These are phyloP conservation scores for Brachyistius frenatus DNA, from an alignment of 2,113 vertebrate species.

Conservation along the genomic window DNA sequence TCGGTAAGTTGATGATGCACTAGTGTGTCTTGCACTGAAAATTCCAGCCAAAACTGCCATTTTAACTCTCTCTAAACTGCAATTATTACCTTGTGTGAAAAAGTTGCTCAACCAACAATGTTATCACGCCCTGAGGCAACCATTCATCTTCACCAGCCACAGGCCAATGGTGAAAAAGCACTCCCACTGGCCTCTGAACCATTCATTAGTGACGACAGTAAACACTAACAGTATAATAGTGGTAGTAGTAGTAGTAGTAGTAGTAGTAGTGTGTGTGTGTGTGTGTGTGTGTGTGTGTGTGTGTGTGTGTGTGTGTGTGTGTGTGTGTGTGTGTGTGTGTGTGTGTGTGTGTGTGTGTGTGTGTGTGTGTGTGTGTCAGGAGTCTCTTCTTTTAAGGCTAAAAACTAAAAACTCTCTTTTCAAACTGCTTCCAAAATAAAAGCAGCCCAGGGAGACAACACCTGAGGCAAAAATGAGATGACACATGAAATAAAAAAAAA, in stretches of 20 bases:
- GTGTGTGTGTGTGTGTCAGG: not conserved
- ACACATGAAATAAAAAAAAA: conserved; percentile 14
- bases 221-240: not conserved
- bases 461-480: not conserved
- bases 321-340: not conserved
- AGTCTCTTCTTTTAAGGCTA: not conserved
- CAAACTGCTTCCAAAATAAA: conserved; percentile 16
- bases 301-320: not conserved
- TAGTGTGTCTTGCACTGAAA: too few species aligned
- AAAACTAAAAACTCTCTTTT: conserved; percentile 10
- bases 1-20: not conserved
- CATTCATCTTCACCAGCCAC: conserved; percentile 10
- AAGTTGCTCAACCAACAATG: not conserved
- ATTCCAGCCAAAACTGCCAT: not conserved
- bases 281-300: not conserved
- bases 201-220: conserved; percentile 25
- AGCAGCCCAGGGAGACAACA: conserved; percentile 13
- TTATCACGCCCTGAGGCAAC: conserved; percentile 1
- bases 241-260: not conserved
- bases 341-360: not conserved
- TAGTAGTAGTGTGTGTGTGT: conserved; percentile 13
- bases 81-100: not conserved
- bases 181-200: conserved; percentile 14
- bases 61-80: not conserved
- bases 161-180: not conserved